Evolutionary conservation across 2,888 invertebrate genomes (phyloP).

Genomic region (Coelinius sp.): DNA sequence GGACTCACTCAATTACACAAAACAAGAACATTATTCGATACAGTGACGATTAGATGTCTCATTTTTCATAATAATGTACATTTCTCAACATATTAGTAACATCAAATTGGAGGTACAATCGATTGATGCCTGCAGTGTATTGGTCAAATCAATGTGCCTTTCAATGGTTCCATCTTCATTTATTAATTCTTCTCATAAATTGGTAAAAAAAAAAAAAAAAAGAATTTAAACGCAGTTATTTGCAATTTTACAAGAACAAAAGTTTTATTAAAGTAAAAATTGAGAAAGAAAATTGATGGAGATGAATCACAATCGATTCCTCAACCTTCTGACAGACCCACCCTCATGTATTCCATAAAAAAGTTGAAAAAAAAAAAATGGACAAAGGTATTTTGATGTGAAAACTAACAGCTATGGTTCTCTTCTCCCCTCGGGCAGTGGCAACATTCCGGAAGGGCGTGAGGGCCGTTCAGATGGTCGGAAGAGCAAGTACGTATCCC

Average conservation of each 20-base stretch:
- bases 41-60: background rate
- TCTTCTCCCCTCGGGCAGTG: conserved; percentile 82
- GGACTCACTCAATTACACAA: background rate
- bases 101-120: background rate
- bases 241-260: too few species aligned
- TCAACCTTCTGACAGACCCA: conserved; percentile 7
- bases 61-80: background rate
- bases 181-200: background rate
- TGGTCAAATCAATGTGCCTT: background rate
- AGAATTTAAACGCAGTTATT: too few species aligned
- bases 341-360: background rate
- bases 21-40: conserved; percentile 1
- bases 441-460: conserved; percentile 99
- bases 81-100: background rate
- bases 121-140: background rate
- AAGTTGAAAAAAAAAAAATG: conserved; percentile 24
- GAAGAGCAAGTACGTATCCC: conserved; percentile 96
- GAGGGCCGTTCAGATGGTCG: conserved; percentile 98
- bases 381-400: conserved; percentile 51
- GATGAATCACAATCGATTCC: conserved; percentile 32
- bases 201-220: background rate
- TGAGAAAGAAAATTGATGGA: conserved; percentile 37
- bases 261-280: background rate
- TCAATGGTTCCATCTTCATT: background rate
- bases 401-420: conserved; percentile 73